A percentile compares a stretch with the other conserved stretches of the same genome.
phyloP scores from a whole-genome alignment of 2,113 vertebrate species.

The Eulacestoma nigropectus region DNA sequence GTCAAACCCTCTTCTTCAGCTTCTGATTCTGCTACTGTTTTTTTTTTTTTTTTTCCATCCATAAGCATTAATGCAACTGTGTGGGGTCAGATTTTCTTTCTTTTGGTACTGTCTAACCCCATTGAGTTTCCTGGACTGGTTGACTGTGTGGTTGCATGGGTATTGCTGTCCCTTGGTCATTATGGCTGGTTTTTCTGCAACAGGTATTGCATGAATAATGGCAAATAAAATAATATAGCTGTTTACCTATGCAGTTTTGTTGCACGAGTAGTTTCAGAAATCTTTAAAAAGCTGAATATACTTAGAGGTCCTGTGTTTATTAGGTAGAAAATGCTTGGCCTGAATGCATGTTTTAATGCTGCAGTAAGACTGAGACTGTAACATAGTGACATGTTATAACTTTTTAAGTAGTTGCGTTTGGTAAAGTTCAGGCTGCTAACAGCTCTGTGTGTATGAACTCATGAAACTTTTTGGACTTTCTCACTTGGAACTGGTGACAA shows the following conservation, averaged over 20 bases:
- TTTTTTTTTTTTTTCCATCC: no score
- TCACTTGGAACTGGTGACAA: background rate
- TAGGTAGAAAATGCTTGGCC: background rate
- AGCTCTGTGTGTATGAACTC: background rate
- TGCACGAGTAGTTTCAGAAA: background rate
- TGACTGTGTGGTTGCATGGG: background rate
- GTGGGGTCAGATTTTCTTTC: background rate
- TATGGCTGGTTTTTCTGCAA: background rate
- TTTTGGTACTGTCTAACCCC: accelerated
- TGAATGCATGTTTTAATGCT: background rate
- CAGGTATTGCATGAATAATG: background rate
- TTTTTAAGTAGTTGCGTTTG: background rate
- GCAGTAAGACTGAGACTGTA: background rate
- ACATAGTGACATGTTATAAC: background rate
- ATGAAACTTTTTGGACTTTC: background rate
- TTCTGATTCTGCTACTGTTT: background rate
- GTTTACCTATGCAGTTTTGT: background rate
- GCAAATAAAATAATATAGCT: background rate
- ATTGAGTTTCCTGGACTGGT: background rate
- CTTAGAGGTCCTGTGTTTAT: background rate
- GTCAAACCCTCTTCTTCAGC: background rate
- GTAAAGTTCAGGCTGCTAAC: background rate
- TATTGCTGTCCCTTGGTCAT: background rate
- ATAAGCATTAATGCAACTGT: background rate
- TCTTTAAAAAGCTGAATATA: background rate